Evolutionary conservation across 1,140 invertebrate genomes (phyloP), one percentile per base, ranked within the genome.

Genomic region (Druon quercuslanigerum): DNA sequence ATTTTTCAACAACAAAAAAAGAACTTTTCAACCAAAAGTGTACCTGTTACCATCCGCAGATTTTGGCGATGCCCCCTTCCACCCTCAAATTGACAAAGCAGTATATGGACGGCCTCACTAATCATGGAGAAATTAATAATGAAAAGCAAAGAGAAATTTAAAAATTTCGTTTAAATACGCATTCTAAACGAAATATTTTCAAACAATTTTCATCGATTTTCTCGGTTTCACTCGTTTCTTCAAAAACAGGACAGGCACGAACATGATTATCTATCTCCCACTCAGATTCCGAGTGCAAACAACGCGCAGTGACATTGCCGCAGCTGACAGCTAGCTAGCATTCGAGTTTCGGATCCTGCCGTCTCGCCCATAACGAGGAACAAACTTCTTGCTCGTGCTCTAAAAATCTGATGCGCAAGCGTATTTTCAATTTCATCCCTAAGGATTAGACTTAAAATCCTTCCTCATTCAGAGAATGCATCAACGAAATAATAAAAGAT

Each of bases 251-350:
- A 40, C n/a, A n/a, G 33, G 46, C 14, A 66, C 14, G 25, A 66
- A 75, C 33, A 71, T 50, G 76, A 79, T 73, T 73, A 57, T 19
- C 70, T 73, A 78, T 76, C 75, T 80, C 20, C 20, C 20, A 2
- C 20, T 25, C 20, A 25, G 3, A 25, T 25, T 19, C 51, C 76
- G 60, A 76, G 70, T 73, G 73, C 71, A 79, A 82, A 81, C 81
- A 82, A 19, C 79, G 80, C 83, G 82, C 80, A 84, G 79, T 83
- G 79, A 86, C 82, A 83, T 75, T 79, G 79, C 79, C 78, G 80
- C 77, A 84, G 75, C 76, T 78, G 40, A 6, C 5, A 46, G 40
- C 40, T 46, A 46, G 40, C 40, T 46, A 46, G 7, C 40, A 46
- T 46, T 46, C 40, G 40, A 9, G 11, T 46, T 46, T 46, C 76